Evolutionary conservation across 1,140 invertebrate species (phyloP).

Genomic region (Mercenaria mercenaria): DNA sequence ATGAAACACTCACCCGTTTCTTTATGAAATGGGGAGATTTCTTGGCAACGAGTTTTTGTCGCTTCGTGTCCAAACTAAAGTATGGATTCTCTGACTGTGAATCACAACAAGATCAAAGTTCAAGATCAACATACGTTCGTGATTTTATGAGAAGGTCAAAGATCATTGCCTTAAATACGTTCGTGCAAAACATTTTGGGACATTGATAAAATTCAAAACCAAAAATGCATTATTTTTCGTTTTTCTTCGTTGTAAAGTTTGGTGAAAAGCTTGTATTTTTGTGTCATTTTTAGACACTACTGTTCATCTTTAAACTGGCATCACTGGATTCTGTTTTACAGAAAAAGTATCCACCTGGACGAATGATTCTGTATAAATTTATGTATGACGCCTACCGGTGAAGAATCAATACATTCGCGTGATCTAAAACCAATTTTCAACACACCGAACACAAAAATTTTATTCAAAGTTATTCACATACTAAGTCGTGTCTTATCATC

Average conservation of each 20-base stretch:
- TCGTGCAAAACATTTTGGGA: not conserved
- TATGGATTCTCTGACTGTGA: conserved; percentile 72
- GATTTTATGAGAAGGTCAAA: not conserved
- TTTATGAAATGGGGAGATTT: conserved; percentile 80
- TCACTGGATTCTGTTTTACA: too few species aligned
- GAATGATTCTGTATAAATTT: too few species aligned
- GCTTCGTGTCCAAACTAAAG: conserved; percentile 72
- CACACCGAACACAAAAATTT: too few species aligned
- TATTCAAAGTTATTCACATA: too few species aligned
- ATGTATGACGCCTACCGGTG: too few species aligned
- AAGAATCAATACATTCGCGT: too few species aligned
- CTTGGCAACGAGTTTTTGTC: conserved; percentile 81
- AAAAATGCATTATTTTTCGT: not conserved
- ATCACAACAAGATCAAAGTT: not conserved
- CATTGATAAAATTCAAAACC: not conserved
- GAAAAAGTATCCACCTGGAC: too few species aligned
- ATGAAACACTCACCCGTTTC: conserved; percentile 78
- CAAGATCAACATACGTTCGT: not conserved
- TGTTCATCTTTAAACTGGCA: too few species aligned
- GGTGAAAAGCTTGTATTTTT: not conserved
- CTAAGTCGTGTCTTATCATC: too few species aligned
- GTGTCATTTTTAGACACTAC: not conserved
- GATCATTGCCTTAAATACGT: not conserved
- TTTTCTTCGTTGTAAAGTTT: not conserved
- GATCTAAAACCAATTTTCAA: too few species aligned